phyloP scores from a whole-genome alignment of 1,140 invertebrate genomes.

The Pristionchus pacificus region DNA sequence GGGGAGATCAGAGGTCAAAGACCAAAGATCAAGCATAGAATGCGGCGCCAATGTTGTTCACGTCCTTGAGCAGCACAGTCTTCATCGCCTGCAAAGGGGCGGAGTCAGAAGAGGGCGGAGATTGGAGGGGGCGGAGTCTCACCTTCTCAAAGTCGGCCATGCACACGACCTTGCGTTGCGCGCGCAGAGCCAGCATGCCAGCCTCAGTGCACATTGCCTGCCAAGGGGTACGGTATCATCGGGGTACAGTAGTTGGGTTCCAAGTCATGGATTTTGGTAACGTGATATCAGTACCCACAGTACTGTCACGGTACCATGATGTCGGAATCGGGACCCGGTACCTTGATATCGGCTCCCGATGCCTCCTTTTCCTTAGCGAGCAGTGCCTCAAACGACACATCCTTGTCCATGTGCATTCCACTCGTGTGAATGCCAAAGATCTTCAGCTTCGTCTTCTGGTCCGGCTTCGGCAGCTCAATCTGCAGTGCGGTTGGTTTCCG shows the following conservation, averaged over 20 bases:
- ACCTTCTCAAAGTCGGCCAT: constrained; percentile 38
- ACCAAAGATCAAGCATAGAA: neutral
- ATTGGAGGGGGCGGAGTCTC: no score
- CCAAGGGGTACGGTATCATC: neutral
- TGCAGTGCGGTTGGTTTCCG: no score
- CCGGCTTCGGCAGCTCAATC: constrained; percentile 61
- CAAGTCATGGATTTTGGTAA: no score
- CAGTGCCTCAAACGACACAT: constrained; percentile 44
- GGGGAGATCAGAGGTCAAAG: neutral
- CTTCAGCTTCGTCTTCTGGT: constrained; percentile 57
- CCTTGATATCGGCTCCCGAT: constrained; percentile 49
- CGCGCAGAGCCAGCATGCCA: constrained; percentile 43
- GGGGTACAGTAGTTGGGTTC: constrained; percentile 13
- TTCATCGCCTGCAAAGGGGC: constrained; percentile 21
- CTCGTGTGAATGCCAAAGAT: constrained; percentile 46
- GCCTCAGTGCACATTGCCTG: constrained; percentile 45
- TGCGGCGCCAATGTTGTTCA: constrained; percentile 13
- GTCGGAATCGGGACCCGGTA: no score
- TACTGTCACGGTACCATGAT: no score
- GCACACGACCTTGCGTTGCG: constrained; percentile 36
- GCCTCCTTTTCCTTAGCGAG: constrained; percentile 39
- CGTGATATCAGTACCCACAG: no score
- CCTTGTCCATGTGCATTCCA: constrained; percentile 44
- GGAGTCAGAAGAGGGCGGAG: neutral
- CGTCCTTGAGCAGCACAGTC: constrained; percentile 32